Base-by-base conservation (phyloP, 2,888 invertebrate species). In the Actias luna region DNA sequence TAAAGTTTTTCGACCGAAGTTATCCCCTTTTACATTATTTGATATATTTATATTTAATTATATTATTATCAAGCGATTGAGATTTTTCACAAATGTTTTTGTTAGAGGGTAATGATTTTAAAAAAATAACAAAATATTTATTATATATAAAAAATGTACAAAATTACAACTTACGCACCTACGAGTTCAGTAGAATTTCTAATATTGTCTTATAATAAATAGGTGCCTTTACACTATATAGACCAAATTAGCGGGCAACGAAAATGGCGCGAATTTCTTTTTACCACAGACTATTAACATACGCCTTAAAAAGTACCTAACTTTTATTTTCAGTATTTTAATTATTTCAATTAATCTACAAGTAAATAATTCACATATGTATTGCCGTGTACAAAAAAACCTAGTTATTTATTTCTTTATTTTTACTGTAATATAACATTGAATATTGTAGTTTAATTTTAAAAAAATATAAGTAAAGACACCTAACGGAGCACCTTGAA, bases 351-450 rank as follows among this genome's bases (percentile, higher is more conserved):
- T n/a, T n/a, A n/a, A n/a, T n/a, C n/a, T n/a, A n/a, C n/a, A n/a
- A n/a, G n/a, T n/a, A n/a, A n/a, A n/a, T n/a, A n/a, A n/a, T n/a
- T n/a, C n/a, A n/a, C n/a, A n/a, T n/a, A n/a, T n/a, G n/a, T n/a
- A n/a, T n/a, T n/a, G n/a, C n/a, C n/a, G n/a, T n/a, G n/a, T 74
- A 75, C 70, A 75, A 72, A 79, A 76, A 74, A 71, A 76, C 25
- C 12, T 0, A 25, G 14, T 52, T 25, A 52, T 52, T 42, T 42
- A 42, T n/a, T n/a, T n/a, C 42, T 8, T 42, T 27, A 27, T 52
- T 27, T 1, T 25, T 52, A n/a, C n/a, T n/a, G n/a, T n/a, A 25
- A 27, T 25, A 42, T 42, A 42, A 18, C 16, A 14, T 14, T 16
- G 39, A n/a, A 16, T 39, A 39, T 39, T 5, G 39, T 22, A 50